Conservation (phyloP, 2,888 invertebrate genomes). For the Acrobasis repandana region DNA sequence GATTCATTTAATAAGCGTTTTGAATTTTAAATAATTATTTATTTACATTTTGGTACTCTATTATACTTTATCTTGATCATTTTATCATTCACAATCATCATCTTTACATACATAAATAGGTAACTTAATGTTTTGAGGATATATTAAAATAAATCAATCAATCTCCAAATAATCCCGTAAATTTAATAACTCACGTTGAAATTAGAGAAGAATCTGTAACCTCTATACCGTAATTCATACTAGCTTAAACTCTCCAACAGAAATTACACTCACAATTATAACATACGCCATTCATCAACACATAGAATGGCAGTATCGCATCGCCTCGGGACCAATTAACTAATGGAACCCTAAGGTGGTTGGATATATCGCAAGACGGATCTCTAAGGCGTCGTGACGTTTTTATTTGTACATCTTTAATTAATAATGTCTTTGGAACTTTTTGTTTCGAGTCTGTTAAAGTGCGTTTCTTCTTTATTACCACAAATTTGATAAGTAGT, state of each 20-base stretch:
- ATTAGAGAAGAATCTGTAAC: too few species aligned
- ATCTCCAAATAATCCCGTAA: too few species aligned
- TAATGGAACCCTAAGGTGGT: conserved; percentile 34
- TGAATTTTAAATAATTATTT: too few species aligned
- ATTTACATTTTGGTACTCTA: too few species aligned
- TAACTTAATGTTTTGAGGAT: too few species aligned
- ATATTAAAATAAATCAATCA: too few species aligned
- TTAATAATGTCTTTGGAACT: not conserved
- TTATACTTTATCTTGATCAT: too few species aligned
- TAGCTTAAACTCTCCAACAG: not conserved
- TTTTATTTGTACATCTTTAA: conserved; percentile 7
- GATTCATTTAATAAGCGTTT: too few species aligned
- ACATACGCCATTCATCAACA: conserved; percentile 23
- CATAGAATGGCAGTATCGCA: conserved; percentile 37
- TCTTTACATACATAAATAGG: too few species aligned
- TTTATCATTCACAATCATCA: too few species aligned
- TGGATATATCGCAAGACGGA: conserved; percentile 14
- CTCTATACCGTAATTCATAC: not conserved
- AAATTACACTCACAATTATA: not conserved
- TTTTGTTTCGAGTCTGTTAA: not conserved
- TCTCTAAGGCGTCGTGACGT: not conserved
- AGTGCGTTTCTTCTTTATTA: not conserved
- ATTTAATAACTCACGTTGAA: too few species aligned
- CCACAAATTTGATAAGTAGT: too few species aligned
- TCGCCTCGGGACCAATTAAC: conserved; percentile 41